phyloP scores from a whole-genome alignment of 2,888 invertebrate species.

The Melanotus villosus region DNA sequence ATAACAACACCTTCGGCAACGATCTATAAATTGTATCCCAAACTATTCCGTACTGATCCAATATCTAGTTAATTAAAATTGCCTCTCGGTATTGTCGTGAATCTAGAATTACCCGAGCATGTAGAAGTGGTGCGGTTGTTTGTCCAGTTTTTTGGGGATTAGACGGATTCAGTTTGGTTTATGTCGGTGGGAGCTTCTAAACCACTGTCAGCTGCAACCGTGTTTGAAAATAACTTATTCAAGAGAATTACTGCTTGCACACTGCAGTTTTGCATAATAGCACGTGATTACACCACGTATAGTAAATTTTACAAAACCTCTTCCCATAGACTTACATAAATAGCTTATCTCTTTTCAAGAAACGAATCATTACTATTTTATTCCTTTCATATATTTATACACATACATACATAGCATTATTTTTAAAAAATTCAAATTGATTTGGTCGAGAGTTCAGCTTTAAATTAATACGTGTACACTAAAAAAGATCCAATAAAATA shows the following conservation, averaged over 20 bases:
- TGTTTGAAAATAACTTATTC: constrained; percentile 31
- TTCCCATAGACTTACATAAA: too few species aligned
- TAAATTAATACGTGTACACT: too few species aligned
- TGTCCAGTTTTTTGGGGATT: constrained; percentile 30
- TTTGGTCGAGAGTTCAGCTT: too few species aligned
- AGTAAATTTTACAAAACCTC: constrained; percentile 8
- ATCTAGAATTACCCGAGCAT: constrained; percentile 36
- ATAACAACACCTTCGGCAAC: constrained; percentile 49
- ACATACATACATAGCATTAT: too few species aligned
- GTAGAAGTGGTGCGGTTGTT: constrained; percentile 34
- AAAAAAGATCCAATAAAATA: too few species aligned
- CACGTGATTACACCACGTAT: neutral
- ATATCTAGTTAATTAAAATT: constrained; percentile 47
- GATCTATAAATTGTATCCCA: constrained; percentile 47
- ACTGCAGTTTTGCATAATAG: constrained; percentile 18
- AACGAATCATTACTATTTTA: too few species aligned
- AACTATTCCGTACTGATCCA: constrained; percentile 40
- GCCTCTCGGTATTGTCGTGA: constrained; percentile 42
- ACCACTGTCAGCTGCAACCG: constrained; percentile 36
- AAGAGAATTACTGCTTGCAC: constrained; percentile 18
- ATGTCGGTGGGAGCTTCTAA: constrained; percentile 32
- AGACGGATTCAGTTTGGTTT: constrained; percentile 30
- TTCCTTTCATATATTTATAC: too few species aligned
- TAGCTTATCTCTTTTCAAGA: too few species aligned
- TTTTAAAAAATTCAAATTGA: too few species aligned